Percentiles rank a stretch among this genome's conserved stretches.
phyloP scores from a whole-genome alignment of 2,113 vertebrate species.

The Microtus ochrogaster region DNA sequence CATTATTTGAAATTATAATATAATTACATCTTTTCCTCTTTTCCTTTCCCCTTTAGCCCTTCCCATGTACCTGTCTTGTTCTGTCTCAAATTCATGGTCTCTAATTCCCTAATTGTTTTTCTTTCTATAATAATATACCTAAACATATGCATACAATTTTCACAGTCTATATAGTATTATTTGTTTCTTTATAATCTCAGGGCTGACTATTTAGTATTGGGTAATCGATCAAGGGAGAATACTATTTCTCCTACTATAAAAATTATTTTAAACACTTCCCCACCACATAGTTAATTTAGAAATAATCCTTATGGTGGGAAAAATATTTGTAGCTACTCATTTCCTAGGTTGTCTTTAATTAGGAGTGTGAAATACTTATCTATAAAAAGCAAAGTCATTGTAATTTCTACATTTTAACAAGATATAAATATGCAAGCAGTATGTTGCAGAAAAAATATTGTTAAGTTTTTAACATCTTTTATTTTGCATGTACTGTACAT shows the following conservation, averaged over 20 bases:
- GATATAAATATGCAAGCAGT: neutral
- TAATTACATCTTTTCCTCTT: neutral
- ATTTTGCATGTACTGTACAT: neutral
- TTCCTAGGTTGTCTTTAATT: neutral
- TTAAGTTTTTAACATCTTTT: neutral
- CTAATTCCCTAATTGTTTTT: neutral
- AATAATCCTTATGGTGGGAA: neutral
- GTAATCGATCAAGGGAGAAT: too few species aligned
- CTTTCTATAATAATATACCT: neutral
- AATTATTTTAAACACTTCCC: neutral
- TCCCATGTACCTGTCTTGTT: neutral
- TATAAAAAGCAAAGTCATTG: neutral
- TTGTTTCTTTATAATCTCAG: neutral
- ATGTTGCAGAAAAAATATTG: neutral
- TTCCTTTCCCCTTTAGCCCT: neutral
- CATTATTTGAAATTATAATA: neutral
- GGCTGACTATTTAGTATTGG: neutral
- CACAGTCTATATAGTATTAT: neutral
- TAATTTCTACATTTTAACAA: neutral
- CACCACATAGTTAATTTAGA: constrained; percentile 26
- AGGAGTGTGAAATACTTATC: neutral
- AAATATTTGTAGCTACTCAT: constrained; percentile 12
- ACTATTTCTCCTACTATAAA: neutral
- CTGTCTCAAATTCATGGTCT: neutral
- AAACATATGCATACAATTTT: neutral